Base-by-base conservation (phyloP, 1,140 invertebrate species). In the Psix sp. region DNA sequence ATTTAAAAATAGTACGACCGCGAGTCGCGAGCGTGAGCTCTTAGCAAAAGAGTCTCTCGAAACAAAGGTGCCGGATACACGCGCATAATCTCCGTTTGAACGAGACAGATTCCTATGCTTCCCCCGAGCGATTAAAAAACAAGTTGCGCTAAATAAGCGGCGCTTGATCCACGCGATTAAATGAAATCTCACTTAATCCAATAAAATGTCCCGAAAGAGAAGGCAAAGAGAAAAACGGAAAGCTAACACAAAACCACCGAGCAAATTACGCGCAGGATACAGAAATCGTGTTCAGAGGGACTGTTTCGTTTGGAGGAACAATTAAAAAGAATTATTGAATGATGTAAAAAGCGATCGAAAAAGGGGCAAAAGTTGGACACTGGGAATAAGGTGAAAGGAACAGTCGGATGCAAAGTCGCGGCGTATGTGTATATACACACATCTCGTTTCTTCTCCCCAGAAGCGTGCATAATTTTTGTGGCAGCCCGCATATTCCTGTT, bases 401-500 rank as follows among this genome's bases (percentile, higher is more conserved):
- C 13, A 68, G 36, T 68, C 24, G 54, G 65, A 59, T 60, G 42
- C 46, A 29, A 67, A 67, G 54, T 59, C 54, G 63, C 66, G 56
- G 48, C 66, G 66, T 48, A 46, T 59, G 45, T 57, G 54, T 70
- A 15, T 35, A 33, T 51, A 36, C 38, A 66, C 48, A 54, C 65
- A 54, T 68, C 65, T 60, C 54, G 56, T 59, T 67, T 66, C 51
- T 66, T 56, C 43, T 66, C 51, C 51, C 5, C 51, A 49, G 36
- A 57, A 66, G 62, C 57, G 43, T 48, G 65, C 65, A 68, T 68
- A 68, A 68, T 68, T 59, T 46, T n/a, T 29, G 7, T 60, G 54
- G 46, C 65, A 60, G 35, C 65, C 65, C 65, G 65, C 65, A 70
- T 70, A 60, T 54, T 60, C 45, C 56, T 45, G 54, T 68, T 54